Conservation (phyloP, 2,888 invertebrate genomes). For the Tenthredo distinguenda region DNA sequence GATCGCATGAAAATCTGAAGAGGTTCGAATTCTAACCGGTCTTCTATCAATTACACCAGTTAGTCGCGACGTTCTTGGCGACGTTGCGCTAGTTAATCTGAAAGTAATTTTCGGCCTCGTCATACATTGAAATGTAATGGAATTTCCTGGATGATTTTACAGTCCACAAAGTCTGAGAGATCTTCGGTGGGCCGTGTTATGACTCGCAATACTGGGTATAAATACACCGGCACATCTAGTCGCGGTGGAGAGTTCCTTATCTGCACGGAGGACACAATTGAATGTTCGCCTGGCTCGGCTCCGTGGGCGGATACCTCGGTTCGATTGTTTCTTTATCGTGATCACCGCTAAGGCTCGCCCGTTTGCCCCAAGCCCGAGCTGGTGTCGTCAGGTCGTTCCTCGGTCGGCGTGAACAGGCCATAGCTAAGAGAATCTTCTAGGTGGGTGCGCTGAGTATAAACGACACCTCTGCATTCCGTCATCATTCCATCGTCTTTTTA, state of each 20-base stretch:
- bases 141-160: conserved; percentile 32
- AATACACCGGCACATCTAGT: conserved; percentile 32
- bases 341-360: conserved; percentile 64
- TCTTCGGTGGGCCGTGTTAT: conserved; percentile 27
- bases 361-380: neutral
- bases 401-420: conserved; percentile 29
- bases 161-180: neutral
- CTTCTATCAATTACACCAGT: neutral
- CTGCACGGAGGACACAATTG: conserved; percentile 66
- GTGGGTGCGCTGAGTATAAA: conserved; percentile 39
- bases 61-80: neutral
- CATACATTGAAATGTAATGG: conserved; percentile 27
- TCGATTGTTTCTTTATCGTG: conserved; percentile 76
- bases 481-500: conserved; percentile 22
- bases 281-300: conserved; percentile 69
- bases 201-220: conserved; percentile 32
- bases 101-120: conserved; percentile 4
- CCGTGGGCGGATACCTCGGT: conserved; percentile 63
- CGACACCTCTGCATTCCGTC: conserved; percentile 27
- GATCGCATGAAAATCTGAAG: neutral
- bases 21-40: neutral
- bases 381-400: conserved; percentile 46
- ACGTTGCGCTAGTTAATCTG: neutral
- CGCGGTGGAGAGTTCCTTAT: conserved; percentile 43
- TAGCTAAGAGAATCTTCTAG: neutral